Percentiles rank a stretch among this genome's conserved stretches.
phyloP scores from a whole-genome alignment of 2,888 invertebrate species.

The Sylvicola cinctus region DNA sequence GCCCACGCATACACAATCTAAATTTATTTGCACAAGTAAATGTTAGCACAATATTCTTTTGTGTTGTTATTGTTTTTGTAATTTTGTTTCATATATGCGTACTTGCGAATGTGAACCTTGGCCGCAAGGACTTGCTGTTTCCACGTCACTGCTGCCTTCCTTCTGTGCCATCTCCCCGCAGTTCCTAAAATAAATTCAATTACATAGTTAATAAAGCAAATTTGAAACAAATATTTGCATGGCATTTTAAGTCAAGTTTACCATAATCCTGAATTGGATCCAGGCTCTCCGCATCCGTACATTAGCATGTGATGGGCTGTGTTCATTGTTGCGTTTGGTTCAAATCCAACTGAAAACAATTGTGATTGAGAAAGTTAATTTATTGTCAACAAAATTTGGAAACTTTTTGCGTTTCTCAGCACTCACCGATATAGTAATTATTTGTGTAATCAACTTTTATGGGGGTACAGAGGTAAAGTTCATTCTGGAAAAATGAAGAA shows the following conservation, averaged over 20 bases:
- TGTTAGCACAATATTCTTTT: too few species aligned
- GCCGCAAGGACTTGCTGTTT: slow-evolving; percentile 52
- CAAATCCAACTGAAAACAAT: slow-evolving; percentile 55
- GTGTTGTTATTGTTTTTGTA: too few species aligned
- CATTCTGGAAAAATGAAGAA: slow-evolving; percentile 43
- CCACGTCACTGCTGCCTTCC: slow-evolving; percentile 26
- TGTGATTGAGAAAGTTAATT: slow-evolving; percentile 1
- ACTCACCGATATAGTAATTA: slow-evolving; percentile 64
- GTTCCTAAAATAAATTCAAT: slow-evolving; percentile 34
- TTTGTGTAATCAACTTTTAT: slow-evolving; percentile 56
- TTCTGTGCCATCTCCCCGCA: slow-evolving; percentile 78
- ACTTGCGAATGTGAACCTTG: slow-evolving; percentile 37
- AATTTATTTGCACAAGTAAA: slow-evolving; percentile 7
- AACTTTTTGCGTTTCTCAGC: slow-evolving; percentile 1
- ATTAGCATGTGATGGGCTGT: slow-evolving; percentile 86
- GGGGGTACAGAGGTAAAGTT: slow-evolving; percentile 79
- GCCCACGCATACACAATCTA: slow-evolving; percentile 92
- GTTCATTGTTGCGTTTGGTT: slow-evolving; percentile 78
- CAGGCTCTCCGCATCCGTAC: slow-evolving; percentile 64
- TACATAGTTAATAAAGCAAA: not conserved
- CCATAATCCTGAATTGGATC: slow-evolving; percentile 42
- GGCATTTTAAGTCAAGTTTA: not conserved
- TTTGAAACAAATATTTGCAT: slow-evolving; percentile 2
- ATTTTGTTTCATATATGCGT: too few species aligned
- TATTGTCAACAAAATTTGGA: slow-evolving; percentile 4